phyloP scores from a whole-genome alignment of 2,888 invertebrate genomes.

The Bugula neritina region DNA sequence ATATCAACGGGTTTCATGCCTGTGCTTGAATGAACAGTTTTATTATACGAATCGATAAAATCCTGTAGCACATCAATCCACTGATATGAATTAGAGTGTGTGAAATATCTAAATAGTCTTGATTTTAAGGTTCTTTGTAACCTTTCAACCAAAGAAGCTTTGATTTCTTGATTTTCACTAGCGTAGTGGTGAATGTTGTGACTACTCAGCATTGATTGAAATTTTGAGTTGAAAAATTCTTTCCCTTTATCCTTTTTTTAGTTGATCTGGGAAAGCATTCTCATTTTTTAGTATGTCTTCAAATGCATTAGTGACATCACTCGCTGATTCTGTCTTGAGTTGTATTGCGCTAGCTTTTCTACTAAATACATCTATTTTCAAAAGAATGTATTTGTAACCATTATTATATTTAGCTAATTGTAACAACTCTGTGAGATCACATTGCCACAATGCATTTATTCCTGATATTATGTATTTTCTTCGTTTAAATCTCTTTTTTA shows the following conservation, averaged over 20 bases:
- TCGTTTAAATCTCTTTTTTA: not conserved
- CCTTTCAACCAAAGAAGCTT: slow-evolving; percentile 25
- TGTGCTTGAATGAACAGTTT: not conserved
- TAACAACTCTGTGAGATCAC: slow-evolving; percentile 1
- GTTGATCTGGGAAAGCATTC: not conserved
- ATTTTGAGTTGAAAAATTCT: slow-evolving; percentile 25
- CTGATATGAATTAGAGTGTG: slow-evolving; percentile 12
- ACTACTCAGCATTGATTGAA: not conserved
- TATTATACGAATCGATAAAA: slow-evolving; percentile 19
- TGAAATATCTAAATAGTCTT: slow-evolving; percentile 39
- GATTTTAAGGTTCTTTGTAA: slow-evolving; percentile 41
- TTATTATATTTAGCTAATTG: not conserved
- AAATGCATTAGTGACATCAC: not conserved
- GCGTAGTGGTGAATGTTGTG: slow-evolving; percentile 18
- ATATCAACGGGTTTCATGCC: slow-evolving; percentile 4
- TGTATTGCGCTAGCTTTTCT: slow-evolving; percentile 2
- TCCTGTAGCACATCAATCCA: slow-evolving; percentile 16
- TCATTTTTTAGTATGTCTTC: not conserved
- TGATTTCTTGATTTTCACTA: slow-evolving; percentile 25
- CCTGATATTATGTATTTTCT: slow-evolving; percentile 1
- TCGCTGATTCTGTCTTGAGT: not conserved
- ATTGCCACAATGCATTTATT: slow-evolving; percentile 14
- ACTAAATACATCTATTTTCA: slow-evolving; percentile 22
- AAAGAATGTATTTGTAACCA: slow-evolving; percentile 14
- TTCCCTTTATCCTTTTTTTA: slow-evolving; percentile 11